These are phyloP conservation scores for Ptychobarbus kaznakovi DNA, from an alignment of 2,797 vertebrate genomes.

Conservation along the genomic window DNA sequence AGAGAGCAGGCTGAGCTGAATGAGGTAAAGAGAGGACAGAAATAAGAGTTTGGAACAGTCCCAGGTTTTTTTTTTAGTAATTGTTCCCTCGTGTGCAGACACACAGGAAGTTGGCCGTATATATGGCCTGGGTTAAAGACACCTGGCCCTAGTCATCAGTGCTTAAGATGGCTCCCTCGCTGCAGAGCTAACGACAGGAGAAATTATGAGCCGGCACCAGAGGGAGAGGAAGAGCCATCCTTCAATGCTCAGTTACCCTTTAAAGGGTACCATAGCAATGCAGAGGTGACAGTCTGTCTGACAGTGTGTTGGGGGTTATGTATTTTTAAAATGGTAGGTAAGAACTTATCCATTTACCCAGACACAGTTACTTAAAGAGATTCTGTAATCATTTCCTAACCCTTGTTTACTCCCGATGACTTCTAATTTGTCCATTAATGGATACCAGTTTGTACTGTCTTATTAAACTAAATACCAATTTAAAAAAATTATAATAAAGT, in stretches of 20 bases:
- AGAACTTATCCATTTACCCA: not conserved
- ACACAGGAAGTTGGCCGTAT: conserved; percentile 24
- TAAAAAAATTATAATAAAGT: not conserved
- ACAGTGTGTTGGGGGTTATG: not conserved
- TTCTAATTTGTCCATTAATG: not conserved
- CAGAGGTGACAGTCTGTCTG: not conserved
- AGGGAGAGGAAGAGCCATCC: conserved; percentile 53
- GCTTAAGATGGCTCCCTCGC: conserved; percentile 57
- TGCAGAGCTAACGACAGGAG: not conserved
- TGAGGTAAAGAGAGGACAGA: conserved; percentile 9
- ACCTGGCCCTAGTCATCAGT: conserved; percentile 68
- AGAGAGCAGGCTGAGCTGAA: conserved; percentile 11
- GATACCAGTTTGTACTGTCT: not conserved
- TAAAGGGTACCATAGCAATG: not conserved
- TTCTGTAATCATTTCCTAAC: not conserved
- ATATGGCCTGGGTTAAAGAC: conserved; percentile 57
- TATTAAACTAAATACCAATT: not conserved
- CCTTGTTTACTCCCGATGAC: not conserved
- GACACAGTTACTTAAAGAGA: not conserved
- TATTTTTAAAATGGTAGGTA: not conserved
- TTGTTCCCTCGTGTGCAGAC: conserved; percentile 22
- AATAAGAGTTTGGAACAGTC: conserved; percentile 27
- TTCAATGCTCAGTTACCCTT: conserved; percentile 48
- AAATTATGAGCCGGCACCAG: conserved; percentile 32
- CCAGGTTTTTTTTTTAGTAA: conserved; percentile 22